A percentile compares a stretch with the other conserved stretches of the same genome.
These are phyloP conservation scores for Florisuga fusca DNA, from an alignment of 2,797 vertebrate species.

Conservation along the genomic window DNA sequence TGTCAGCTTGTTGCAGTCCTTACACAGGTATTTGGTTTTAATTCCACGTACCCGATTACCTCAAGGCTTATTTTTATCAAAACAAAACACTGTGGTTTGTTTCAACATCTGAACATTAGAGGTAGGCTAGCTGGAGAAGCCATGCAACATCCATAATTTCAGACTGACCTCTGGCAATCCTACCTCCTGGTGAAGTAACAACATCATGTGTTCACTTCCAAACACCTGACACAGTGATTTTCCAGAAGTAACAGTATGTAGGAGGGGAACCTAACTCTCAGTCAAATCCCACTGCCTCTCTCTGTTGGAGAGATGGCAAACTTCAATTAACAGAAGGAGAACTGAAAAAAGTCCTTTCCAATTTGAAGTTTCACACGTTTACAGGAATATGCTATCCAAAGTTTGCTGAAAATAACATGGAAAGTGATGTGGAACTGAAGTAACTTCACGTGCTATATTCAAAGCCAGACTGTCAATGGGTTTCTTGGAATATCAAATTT, in stretches of 20 bases:
- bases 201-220: neutral
- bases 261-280: neutral
- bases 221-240: neutral
- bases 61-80: constrained; percentile 12
- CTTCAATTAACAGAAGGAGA: constrained; percentile 7
- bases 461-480: constrained; percentile 40
- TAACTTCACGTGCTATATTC: constrained; percentile 37
- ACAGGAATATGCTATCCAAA: neutral
- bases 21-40: neutral
- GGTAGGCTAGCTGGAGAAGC: neutral
- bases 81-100: constrained; percentile 38
- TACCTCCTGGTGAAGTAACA: neutral
- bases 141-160: neutral
- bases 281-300: neutral
- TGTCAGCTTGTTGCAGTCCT: neutral
- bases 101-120: constrained; percentile 12
- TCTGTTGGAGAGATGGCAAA: neutral
- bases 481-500: constrained; percentile 48
- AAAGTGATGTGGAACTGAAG: constrained; percentile 9
- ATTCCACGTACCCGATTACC: neutral
- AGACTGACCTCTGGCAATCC: constrained; percentile 38
- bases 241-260: neutral
- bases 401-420: constrained; percentile 48
- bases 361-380: constrained; percentile 17
- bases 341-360: constrained; percentile 19